phyloP scores from a whole-genome alignment of 2,113 vertebrate species.

The Rhynchomys soricoides region DNA sequence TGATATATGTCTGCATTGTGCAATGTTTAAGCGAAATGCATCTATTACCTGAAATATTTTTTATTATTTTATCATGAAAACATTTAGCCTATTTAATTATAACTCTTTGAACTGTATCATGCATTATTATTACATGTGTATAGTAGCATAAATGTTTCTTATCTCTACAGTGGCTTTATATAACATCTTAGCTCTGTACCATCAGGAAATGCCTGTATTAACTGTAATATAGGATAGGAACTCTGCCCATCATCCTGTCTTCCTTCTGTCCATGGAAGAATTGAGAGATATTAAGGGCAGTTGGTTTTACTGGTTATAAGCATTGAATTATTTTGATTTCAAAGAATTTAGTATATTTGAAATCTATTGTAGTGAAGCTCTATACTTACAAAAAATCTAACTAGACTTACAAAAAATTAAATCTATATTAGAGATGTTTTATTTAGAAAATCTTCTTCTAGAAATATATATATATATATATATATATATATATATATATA shows the following conservation, averaged over 20 bases:
- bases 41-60: not conserved
- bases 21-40: not conserved
- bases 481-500: too few species aligned
- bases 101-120: not conserved
- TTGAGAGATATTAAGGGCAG: accelerated
- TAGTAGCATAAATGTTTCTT: not conserved
- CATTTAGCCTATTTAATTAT: not conserved
- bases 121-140: not conserved
- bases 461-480: not conserved
- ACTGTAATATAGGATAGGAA: not conserved
- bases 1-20: not conserved
- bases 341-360: not conserved
- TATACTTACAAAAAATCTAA: too few species aligned
- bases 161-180: not conserved
- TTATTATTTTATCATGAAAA: not conserved
- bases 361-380: not conserved
- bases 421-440: not conserved
- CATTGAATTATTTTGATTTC: not conserved
- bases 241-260: not conserved
- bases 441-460: not conserved
- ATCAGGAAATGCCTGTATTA: not conserved
- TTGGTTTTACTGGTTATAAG: not conserved
- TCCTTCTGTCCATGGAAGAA: not conserved
- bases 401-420: not conserved
- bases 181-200: not conserved